Evolutionary conservation across 1,140 invertebrate species (phyloP), one percentile per base, ranked within the genome.

Genomic region (Nasonia giraulti): DNA sequence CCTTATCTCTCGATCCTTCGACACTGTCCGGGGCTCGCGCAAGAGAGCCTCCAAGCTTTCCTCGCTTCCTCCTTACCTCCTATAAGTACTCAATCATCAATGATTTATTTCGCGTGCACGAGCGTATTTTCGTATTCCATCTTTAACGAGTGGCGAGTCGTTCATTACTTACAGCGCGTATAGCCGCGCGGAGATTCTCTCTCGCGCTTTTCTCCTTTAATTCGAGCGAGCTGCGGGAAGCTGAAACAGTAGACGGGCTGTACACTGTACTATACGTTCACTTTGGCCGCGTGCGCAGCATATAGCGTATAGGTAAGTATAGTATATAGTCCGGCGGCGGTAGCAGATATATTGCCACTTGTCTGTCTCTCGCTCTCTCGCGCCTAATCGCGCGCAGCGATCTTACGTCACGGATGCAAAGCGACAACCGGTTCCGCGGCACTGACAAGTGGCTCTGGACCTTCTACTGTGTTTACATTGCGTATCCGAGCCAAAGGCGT

Each of bases 341-440:
- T 74, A 69, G 78, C 76, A 71, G 62, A 85, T 47, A n/a, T 69
- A 62, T 77, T 33, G 31, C 44, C 69, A 31, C 33, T 82, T 86
- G 73, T 84, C 50, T 78, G 44, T 80, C 17, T 86, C 69, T 83
- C 62, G 23, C 50, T 76, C 44, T 80, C 85, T 66, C 50, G 62
- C 44, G 27, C 47, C 76, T 73, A 79, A 80, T 80, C 66, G 47
- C 66, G 47, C 68, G 55, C 27, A 27, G 44, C 81, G 86, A 87
- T 91, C 89, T 91, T 91, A 91, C 89, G 88, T 91, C 90, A 90
- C 89, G 87, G 84, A 89, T 90, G 91, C 89, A 91, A 91, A 91
- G 88, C 89, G 88, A 88, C 87, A 89, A 91, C 90, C 90, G 90
- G 89, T 91, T 91, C 81, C 77, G 44, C 47, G 66, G 40, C 68